Conservation (phyloP, 2,797 vertebrate species). For the Alauda arvensis region DNA sequence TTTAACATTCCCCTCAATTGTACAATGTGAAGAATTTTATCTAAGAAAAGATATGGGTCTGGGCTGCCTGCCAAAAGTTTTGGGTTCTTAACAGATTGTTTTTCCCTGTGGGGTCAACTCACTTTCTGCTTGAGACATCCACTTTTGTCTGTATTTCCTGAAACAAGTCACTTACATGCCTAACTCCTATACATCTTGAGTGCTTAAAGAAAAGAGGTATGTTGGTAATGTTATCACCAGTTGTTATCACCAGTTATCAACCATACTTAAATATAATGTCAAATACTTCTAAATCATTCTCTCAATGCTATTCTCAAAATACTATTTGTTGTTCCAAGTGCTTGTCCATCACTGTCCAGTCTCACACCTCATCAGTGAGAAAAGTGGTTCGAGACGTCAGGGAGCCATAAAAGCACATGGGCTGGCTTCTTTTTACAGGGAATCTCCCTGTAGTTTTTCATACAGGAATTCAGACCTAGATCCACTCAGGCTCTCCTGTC, state of each 20-base stretch:
- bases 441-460: not conserved
- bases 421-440: not conserved
- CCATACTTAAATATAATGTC: not conserved
- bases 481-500: not conserved
- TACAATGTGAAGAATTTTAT: slow-evolving; percentile 2
- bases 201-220: not conserved
- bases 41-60: slow-evolving; percentile 16
- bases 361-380: not conserved
- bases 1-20: slow-evolving; percentile 28
- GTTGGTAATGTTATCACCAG: not conserved
- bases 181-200: not conserved
- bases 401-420: not conserved
- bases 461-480: not conserved
- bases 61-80: slow-evolving; percentile 24
- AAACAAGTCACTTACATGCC: slow-evolving; percentile 14
- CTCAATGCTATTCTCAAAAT: not conserved
- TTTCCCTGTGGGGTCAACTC: not conserved
- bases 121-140: not conserved
- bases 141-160: slow-evolving; percentile 26
- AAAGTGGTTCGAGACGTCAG: not conserved
- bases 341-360: not conserved
- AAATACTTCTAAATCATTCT: not conserved
- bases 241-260: not conserved
- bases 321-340: not conserved
- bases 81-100: slow-evolving; percentile 33